These are phyloP conservation scores for Chelonoidis abingdonii DNA, from an alignment of 2,113 vertebrate genomes.

Conservation along the genomic window DNA sequence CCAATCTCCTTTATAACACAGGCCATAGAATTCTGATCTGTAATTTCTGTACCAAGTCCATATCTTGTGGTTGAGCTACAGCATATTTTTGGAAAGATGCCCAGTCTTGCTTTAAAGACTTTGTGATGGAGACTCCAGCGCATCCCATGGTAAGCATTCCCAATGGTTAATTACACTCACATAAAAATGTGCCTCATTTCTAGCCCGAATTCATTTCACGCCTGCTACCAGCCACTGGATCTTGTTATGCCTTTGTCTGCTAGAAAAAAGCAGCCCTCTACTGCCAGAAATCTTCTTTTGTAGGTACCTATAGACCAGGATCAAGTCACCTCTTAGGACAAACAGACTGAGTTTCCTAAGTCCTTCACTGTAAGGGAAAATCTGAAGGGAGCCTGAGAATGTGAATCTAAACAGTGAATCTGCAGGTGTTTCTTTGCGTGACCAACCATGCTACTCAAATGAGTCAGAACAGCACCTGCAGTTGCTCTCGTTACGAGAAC, in stretches of 20 bases:
- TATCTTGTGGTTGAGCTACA: not conserved
- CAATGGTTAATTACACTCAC: fast-evolving
- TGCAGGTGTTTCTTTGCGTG: not conserved
- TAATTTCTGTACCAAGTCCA: not conserved
- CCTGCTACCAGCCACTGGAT: not conserved
- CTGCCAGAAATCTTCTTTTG: not conserved
- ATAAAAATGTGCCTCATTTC: not conserved
- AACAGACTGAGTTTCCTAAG: not conserved
- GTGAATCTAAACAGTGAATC: too few relatives aligned
- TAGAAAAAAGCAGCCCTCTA: not conserved
- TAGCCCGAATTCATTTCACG: not conserved
- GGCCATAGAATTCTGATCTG: not conserved
- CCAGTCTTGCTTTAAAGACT: not conserved
- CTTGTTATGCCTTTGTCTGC: not conserved
- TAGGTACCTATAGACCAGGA: not conserved
- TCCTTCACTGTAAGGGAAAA: not conserved
- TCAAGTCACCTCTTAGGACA: not conserved
- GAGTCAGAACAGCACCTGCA: not conserved
- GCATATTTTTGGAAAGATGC: fast-evolving
- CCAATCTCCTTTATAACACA: not conserved
- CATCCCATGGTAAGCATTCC: too few relatives aligned
- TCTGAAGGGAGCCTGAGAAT: not conserved
- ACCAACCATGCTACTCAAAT: not conserved
- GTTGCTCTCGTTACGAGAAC: not conserved
- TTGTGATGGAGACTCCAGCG: not conserved